Base-by-base conservation (phyloP, 2,888 invertebrate genomes). In the Thysanoteuthis rhombus region DNA sequence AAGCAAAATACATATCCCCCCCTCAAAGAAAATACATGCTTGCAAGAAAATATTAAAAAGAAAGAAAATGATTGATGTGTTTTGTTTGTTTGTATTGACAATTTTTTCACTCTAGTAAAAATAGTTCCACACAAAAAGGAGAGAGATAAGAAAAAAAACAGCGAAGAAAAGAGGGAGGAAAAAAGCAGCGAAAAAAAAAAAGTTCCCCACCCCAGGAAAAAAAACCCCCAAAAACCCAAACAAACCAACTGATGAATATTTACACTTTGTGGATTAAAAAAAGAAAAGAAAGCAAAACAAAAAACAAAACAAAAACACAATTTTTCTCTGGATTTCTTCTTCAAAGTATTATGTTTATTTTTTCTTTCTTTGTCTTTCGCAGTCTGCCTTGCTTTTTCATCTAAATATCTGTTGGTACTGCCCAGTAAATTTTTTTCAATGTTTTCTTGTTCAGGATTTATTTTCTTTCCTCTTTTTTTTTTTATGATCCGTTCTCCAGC, bases 271-370 rank as follows among this genome's bases (percentile, higher is more conserved):
- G 75, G 75, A 75, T 75, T 75, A 12, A 75, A n/a, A 75, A n/a
- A 75, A 75, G 6, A 1, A 8, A 75, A 32, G 32, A 28, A 32
- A 32, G 0, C 3, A 28, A 32, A 47, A 47, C 16, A 16, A 47
- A 47, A 47, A 47, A 42, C 5, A 89, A 89, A 89, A 32, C 10
- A 89, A 4, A 90, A 90, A 6, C 36, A n/a, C n/a, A n/a, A n/a
- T n/a, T n/a, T 36, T 39, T 90, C 90, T 90, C 39, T 40, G 40
- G n/a, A 90, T 90, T 40, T 90, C 38, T 40, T 90, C 38, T 40
- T 90, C 90, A 90, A 39, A 90, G 38, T 22, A 90, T 90, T 90
- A 90, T 90, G 36, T 90, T 38, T 90, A 90, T 22, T n/a, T 90
- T 2, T 19, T 22, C 32, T 6, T 38, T 28, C 16, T 90, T 90